These are phyloP conservation scores for Bruchidius siliquastri DNA, from an alignment of 2,888 invertebrate species.

Conservation along the genomic window DNA sequence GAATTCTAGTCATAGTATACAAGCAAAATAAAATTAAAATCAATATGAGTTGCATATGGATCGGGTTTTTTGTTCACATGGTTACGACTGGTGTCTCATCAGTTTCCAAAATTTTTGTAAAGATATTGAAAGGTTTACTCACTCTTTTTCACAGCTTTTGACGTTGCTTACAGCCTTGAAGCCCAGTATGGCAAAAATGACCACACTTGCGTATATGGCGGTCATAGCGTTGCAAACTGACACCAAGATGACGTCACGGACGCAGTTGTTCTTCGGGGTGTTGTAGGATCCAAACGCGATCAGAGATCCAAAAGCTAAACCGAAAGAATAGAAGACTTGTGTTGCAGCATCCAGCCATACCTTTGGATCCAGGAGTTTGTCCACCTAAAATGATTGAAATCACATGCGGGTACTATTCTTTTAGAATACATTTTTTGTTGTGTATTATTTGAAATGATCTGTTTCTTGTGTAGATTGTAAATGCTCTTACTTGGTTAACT, in stretches of 20 bases:
- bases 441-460: too few relatives aligned
- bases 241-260: constrained; percentile 84
- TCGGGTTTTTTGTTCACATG: too few relatives aligned
- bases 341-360: constrained; percentile 97
- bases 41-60: too few relatives aligned
- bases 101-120: too few relatives aligned
- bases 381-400: constrained; percentile 59
- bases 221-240: constrained; percentile 91
- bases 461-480: too few relatives aligned
- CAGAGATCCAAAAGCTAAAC: constrained; percentile 89
- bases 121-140: too few relatives aligned
- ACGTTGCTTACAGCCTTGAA: constrained; percentile 93
- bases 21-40: too few relatives aligned
- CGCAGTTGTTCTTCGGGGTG: constrained; percentile 90
- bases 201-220: constrained; percentile 90
- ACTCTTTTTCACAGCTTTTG: constrained; percentile 74
- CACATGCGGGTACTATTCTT: too few relatives aligned
- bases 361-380: constrained; percentile 77
- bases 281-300: constrained; percentile 96
- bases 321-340: constrained; percentile 95
- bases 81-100: too few relatives aligned
- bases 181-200: constrained; percentile 92
- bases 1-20: too few relatives aligned
- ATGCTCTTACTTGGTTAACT: too few relatives aligned
- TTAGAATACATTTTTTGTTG: too few relatives aligned